Percentiles rank a stretch among this genome's conserved stretches.
Conservation (phyloP, 2,888 invertebrate genomes). For the Pemphredon lugubris region DNA sequence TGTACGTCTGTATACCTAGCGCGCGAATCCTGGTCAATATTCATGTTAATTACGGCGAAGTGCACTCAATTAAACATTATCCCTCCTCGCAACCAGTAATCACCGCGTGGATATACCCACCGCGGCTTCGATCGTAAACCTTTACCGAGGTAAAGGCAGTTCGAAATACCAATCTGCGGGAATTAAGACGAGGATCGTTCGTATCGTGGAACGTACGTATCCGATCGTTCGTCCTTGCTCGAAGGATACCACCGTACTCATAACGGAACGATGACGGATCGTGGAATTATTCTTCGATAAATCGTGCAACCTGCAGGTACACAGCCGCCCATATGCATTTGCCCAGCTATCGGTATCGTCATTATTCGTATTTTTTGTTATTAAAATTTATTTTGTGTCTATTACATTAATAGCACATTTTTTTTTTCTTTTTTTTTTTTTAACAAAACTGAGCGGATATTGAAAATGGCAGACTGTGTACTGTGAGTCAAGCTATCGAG, state of each 20-base stretch:
- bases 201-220: background rate
- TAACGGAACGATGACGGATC: slow-evolving; percentile 27
- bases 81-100: slow-evolving; percentile 35
- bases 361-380: no score
- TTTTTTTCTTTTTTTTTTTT: no score
- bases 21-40: slow-evolving; percentile 64
- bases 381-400: no score
- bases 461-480: no score
- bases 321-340: no score
- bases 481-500: no score
- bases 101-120: slow-evolving; percentile 20
- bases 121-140: slow-evolving; percentile 37
- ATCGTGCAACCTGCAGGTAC: slow-evolving; percentile 4
- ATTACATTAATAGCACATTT: no score
- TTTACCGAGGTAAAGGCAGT: background rate
- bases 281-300: slow-evolving; percentile 36
- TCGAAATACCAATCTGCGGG: slow-evolving; percentile 30
- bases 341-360: no score
- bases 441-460: no score
- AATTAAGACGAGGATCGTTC: slow-evolving; percentile 43
- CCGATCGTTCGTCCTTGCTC: slow-evolving; percentile 46
- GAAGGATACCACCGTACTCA: slow-evolving; percentile 38
- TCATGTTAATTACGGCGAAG: slow-evolving; percentile 61
- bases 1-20: slow-evolving; percentile 23
- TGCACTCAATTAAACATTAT: slow-evolving; percentile 67